phyloP scores from a whole-genome alignment of 2,888 invertebrate species.

The Watsonalla binaria region DNA sequence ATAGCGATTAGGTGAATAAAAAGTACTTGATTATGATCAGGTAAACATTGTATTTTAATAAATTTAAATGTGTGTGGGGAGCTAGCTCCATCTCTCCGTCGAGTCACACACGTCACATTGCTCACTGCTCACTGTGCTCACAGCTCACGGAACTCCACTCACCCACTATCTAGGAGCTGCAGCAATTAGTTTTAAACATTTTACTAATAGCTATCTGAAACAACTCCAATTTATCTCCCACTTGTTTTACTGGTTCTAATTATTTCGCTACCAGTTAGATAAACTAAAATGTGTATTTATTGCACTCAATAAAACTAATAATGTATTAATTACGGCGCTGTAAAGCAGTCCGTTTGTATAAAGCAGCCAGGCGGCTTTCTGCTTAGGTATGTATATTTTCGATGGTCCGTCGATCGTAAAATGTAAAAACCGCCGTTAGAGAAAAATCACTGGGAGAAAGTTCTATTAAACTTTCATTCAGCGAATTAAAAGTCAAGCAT shows the following conservation, averaged over 20 bases:
- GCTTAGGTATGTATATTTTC: background rate
- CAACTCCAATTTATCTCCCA: background rate
- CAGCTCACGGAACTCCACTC: no score
- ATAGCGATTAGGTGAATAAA: no score
- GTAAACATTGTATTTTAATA: no score
- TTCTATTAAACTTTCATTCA: background rate
- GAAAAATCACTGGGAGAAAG: background rate
- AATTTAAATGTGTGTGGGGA: no score
- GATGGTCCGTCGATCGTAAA: background rate
- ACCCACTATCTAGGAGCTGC: background rate
- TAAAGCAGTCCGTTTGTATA: background rate
- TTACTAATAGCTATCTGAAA: constrained; percentile 1
- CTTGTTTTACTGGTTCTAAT: background rate
- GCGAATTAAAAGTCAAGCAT: background rate
- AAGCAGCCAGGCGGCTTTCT: background rate
- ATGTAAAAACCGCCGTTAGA: background rate
- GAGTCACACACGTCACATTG: no score
- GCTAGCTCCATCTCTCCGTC: no score
- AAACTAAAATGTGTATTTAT: background rate
- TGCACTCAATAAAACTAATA: background rate
- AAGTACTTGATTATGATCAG: no score
- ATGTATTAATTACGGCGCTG: background rate
- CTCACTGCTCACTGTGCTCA: no score
- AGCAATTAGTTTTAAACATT: constrained; percentile 1
- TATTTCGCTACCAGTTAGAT: background rate